These are phyloP conservation scores for Anabacerthia variegaticeps DNA, from an alignment of 2,797 vertebrate genomes.

Conservation along the genomic window DNA sequence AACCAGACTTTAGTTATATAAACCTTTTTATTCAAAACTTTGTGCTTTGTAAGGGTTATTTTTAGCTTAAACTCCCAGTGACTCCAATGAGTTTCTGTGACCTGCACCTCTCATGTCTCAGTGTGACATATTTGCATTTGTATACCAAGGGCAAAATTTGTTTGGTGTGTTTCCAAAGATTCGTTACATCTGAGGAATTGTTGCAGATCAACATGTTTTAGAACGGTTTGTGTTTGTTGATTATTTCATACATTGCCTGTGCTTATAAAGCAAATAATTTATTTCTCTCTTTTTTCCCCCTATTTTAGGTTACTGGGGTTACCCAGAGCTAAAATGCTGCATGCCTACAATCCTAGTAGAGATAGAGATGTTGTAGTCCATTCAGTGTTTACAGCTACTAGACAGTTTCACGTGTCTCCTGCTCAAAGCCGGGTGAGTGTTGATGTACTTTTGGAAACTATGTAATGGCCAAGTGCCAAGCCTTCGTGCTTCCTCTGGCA, in stretches of 20 bases:
- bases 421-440: slow-evolving; percentile 91
- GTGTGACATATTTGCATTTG: neutral
- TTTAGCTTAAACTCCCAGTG: neutral
- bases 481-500: slow-evolving; percentile 66
- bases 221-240: neutral
- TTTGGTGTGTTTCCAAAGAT: neutral
- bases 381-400: slow-evolving; percentile 93
- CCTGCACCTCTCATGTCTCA: neutral
- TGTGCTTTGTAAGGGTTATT: neutral
- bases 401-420: slow-evolving; percentile 95
- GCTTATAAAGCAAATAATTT: neutral
- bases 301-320: slow-evolving; percentile 86
- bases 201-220: neutral
- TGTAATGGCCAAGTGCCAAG: slow-evolving; percentile 59
- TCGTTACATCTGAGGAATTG: neutral
- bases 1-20: neutral
- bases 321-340: slow-evolving; percentile 91
- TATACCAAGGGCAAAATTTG: neutral
- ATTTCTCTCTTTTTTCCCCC: neutral
- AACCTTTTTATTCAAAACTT: neutral
- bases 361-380: slow-evolving; percentile 92
- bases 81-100: neutral
- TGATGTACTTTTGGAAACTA: slow-evolving; percentile 68
- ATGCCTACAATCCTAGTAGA: slow-evolving; percentile 92
- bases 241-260: neutral